These are phyloP conservation scores for Erebia aethiops DNA, from an alignment of 2,888 invertebrate genomes.

Conservation along the genomic window DNA sequence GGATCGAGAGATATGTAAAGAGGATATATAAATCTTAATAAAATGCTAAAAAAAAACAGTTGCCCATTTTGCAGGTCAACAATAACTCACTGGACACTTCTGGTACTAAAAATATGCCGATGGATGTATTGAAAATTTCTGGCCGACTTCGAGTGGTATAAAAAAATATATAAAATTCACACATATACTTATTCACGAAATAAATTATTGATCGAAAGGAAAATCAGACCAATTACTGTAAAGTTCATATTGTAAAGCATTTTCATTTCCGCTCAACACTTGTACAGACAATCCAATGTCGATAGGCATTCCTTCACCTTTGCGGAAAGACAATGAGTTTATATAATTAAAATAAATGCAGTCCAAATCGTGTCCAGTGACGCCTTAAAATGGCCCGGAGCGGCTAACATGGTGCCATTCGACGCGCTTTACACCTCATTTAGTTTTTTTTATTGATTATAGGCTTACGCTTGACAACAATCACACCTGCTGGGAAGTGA, in stretches of 20 bases:
- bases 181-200: not conserved
- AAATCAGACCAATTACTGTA: conserved; percentile 1
- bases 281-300: not conserved
- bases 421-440: not conserved
- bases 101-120: too few relatives aligned
- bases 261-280: not conserved
- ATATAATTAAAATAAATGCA: conserved; percentile 9
- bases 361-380: not conserved
- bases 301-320: conserved; percentile 15
- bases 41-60: too few relatives aligned
- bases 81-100: too few relatives aligned
- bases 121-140: too few relatives aligned
- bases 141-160: too few relatives aligned
- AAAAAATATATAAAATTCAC: too few relatives aligned
- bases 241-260: conserved; percentile 2
- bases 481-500: too few relatives aligned
- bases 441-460: too few relatives aligned
- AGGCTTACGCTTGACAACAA: too few relatives aligned
- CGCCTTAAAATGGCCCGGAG: not conserved
- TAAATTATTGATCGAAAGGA: not conserved
- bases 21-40: too few relatives aligned
- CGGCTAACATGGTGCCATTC: not conserved
- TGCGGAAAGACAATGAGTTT: not conserved
- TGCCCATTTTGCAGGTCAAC: too few relatives aligned
- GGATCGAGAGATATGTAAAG: too few relatives aligned